A percentile compares a stretch with the other conserved stretches of the same genome.
phyloP scores from a whole-genome alignment of 2,113 vertebrate species.

The Brachionichthys hirsutus region DNA sequence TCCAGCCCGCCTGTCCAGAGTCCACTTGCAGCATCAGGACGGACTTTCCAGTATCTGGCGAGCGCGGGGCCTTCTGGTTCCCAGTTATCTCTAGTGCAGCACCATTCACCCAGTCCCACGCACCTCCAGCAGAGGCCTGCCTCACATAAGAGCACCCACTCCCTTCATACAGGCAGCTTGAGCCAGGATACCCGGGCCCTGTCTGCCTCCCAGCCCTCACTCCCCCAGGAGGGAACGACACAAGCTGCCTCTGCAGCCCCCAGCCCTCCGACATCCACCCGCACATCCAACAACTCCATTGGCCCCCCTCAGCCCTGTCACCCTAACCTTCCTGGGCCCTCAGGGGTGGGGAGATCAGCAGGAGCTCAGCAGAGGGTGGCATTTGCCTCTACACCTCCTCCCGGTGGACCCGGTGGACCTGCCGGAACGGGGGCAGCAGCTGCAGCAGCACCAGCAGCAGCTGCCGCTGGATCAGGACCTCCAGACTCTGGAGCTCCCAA shows the following conservation, averaged over 20 bases:
- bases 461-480: conserved; percentile 66
- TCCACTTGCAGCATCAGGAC: conserved; percentile 79
- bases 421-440: conserved; percentile 61
- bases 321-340: conserved; percentile 69
- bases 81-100: conserved; percentile 87
- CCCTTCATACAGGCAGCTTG: conserved; percentile 83
- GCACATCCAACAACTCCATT: conserved; percentile 82
- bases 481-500: conserved; percentile 81
- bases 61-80: conserved; percentile 80
- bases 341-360: conserved; percentile 68
- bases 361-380: conserved; percentile 75
- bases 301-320: conserved; percentile 63
- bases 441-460: conserved; percentile 66
- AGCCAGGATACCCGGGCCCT: conserved; percentile 87
- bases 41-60: conserved; percentile 86
- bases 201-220: conserved; percentile 90
- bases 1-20: conserved; percentile 86
- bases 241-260: conserved; percentile 73
- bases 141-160: conserved; percentile 85
- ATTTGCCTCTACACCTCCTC: conserved; percentile 71
- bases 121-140: conserved; percentile 82
- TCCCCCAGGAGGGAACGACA: conserved; percentile 84
- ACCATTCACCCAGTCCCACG: conserved; percentile 78
- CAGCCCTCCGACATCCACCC: conserved; percentile 79
- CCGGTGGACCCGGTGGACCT: conserved; percentile 57